Conservation (phyloP, 2,113 vertebrate species). For the Pelmatolapia mariae region DNA sequence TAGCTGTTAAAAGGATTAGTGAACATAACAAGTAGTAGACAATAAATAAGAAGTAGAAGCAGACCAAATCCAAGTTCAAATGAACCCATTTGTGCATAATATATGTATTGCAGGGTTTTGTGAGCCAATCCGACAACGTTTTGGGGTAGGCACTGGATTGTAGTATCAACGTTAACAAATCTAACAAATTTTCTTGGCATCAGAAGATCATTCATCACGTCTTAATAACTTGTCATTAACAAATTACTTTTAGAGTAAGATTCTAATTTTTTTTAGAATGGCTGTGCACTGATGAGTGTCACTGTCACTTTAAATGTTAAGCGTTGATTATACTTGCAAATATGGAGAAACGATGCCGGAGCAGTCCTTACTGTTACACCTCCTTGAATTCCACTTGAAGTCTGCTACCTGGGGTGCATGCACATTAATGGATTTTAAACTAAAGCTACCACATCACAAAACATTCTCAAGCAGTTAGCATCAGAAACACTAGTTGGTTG, state of each 20-base stretch:
- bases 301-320: not conserved
- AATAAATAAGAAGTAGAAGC: not conserved
- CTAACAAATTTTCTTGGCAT: not conserved
- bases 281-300: not conserved
- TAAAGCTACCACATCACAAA: not conserved
- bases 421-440: not conserved
- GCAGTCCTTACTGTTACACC: not conserved
- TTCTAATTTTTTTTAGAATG: accelerated
- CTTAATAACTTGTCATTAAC: not conserved
- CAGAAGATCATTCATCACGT: not conserved
- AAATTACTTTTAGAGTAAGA: not conserved
- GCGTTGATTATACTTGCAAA: not conserved
- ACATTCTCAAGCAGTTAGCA: not conserved
- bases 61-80: not conserved
- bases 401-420: not conserved
- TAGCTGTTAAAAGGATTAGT: not conserved
- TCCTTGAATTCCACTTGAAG: not conserved
- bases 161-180: not conserved
- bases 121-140: not conserved
- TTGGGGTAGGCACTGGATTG: not conserved
- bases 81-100: not conserved
- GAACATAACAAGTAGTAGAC: not conserved
- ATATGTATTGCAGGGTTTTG: not conserved
- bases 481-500: not conserved
- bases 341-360: not conserved